These are phyloP conservation scores for Coremacera marginata DNA, from an alignment of 2,888 invertebrate species.

Conservation along the genomic window DNA sequence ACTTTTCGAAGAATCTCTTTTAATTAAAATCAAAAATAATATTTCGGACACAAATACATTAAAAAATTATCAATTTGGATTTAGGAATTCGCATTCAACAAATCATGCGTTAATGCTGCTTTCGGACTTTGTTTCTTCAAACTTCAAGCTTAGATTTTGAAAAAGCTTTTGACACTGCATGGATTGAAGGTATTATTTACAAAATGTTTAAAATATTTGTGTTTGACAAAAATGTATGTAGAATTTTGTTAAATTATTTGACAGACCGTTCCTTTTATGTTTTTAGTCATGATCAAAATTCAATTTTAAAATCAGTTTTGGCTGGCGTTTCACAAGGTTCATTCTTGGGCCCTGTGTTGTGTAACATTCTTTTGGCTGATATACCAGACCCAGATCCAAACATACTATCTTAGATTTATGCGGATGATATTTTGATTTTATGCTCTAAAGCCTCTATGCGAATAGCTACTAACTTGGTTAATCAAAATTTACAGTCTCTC, in stretches of 20 bases:
- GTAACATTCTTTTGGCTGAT: neutral
- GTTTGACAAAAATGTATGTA: neutral
- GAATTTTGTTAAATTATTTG: neutral
- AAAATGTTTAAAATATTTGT: too few relatives aligned
- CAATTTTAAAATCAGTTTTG: neutral
- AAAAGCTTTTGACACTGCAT: too few relatives aligned
- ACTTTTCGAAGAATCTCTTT: too few relatives aligned
- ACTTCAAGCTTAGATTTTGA: neutral
- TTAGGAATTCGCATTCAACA: neutral
- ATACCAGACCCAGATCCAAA: neutral
- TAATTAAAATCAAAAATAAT: too few relatives aligned
- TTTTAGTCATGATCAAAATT: neutral
- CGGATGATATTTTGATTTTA: neutral
- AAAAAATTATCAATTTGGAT: neutral
- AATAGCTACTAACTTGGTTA: neutral
- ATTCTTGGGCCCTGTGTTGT: neutral
- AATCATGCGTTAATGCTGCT: neutral
- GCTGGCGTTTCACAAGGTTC: neutral
- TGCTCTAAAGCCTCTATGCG: neutral
- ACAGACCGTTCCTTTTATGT: neutral
- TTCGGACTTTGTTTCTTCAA: neutral
- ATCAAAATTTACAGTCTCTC: neutral
- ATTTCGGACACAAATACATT: too few relatives aligned
- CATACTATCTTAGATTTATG: neutral
- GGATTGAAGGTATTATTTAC: too few relatives aligned